phyloP scores from a whole-genome alignment of 2,797 vertebrate genomes.

The Tenualosa thibaudeaui region DNA sequence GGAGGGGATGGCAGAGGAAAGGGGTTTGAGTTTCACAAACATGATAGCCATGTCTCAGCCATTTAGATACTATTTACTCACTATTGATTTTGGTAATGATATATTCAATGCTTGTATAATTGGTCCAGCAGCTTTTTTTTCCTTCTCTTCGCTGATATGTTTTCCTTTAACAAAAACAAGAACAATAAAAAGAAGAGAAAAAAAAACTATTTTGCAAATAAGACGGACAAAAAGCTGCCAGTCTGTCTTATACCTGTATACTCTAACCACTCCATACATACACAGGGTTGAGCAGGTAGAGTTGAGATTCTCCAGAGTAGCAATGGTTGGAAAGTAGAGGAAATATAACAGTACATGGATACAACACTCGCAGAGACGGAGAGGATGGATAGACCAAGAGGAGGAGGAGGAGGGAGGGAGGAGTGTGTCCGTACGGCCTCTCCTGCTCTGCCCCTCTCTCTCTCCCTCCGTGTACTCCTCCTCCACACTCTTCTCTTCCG shows the following conservation, averaged over 20 bases:
- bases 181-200: conserved; percentile 42
- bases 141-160: conserved; percentile 61
- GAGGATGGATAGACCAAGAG: conserved; percentile 59
- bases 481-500: background rate
- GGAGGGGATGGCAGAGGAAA: conserved; percentile 35
- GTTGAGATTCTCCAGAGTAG: conserved; percentile 73
- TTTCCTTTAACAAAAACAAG: conserved; percentile 56
- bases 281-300: conserved; percentile 70
- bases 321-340: conserved; percentile 53
- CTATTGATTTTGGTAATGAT: conserved; percentile 78
- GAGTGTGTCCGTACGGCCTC: conserved; percentile 9
- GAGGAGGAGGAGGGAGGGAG: conserved; percentile 46
- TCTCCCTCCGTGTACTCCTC: background rate
- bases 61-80: conserved; percentile 80
- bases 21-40: conserved; percentile 73
- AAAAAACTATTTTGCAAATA: conserved; percentile 46
- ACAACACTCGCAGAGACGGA: conserved; percentile 58
- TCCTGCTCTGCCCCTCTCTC: background rate
- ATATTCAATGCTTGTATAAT: conserved; percentile 74
- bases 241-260: conserved; percentile 66
- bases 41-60: conserved; percentile 84
- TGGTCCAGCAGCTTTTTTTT: conserved; percentile 75
- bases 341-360: conserved; percentile 68
- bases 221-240: conserved; percentile 71
- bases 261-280: conserved; percentile 75